These are phyloP conservation scores for Regulus satrapa DNA, from an alignment of 2,113 vertebrate genomes.

Conservation along the genomic window DNA sequence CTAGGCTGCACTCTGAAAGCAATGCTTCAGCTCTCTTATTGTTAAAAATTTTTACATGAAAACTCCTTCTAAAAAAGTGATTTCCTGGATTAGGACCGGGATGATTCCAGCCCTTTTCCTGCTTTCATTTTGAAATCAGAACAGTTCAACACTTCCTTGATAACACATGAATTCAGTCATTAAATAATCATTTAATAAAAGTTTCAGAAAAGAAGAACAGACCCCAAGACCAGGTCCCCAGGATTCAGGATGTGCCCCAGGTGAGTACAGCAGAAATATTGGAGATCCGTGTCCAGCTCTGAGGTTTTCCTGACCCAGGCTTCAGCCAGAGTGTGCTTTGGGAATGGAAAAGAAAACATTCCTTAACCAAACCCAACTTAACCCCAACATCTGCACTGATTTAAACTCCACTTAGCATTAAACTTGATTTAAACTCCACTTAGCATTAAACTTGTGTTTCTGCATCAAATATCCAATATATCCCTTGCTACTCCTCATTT, in stretches of 20 bases:
- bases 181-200: background rate
- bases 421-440: background rate
- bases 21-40: background rate
- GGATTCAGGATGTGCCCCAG: slow-evolving; percentile 94
- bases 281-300: slow-evolving; percentile 88
- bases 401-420: background rate
- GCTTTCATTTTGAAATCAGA: background rate
- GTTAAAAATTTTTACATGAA: background rate
- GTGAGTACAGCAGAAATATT: slow-evolving; percentile 94
- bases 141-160: background rate
- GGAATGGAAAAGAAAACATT: slow-evolving; percentile 23
- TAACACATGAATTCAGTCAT: background rate
- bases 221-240: slow-evolving; percentile 94
- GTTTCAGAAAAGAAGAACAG: slow-evolving; percentile 26
- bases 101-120: background rate
- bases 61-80: background rate
- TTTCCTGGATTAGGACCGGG: background rate
- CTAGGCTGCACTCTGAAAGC: background rate
- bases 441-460: background rate
- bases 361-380: background rate
- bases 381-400: background rate
- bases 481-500: background rate
- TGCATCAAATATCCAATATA: background rate
- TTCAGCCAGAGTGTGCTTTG: slow-evolving; percentile 89
- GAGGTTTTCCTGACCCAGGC: slow-evolving; percentile 96